These are phyloP conservation scores for Catocala fraxini DNA, from an alignment of 2,888 invertebrate genomes.

Conservation along the genomic window DNA sequence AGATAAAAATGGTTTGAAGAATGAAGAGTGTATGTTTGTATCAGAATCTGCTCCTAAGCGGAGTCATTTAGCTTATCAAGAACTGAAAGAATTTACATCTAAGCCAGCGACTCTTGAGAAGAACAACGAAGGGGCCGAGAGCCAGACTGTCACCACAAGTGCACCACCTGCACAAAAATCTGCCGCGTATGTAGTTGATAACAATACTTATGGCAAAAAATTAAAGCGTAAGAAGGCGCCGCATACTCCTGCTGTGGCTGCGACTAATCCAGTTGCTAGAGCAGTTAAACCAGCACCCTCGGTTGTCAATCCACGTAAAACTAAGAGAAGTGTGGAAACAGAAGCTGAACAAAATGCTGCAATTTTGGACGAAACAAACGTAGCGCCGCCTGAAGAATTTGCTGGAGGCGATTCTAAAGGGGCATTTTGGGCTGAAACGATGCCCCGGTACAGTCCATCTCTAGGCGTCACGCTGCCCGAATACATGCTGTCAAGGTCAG, in stretches of 20 bases:
- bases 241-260: conserved; percentile 60
- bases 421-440: conserved; percentile 90
- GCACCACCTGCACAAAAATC: conserved; percentile 70
- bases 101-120: conserved; percentile 74
- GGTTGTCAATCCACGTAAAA: conserved; percentile 53
- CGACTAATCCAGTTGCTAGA: conserved; percentile 60
- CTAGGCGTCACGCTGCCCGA: conserved; percentile 89
- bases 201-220: conserved; percentile 74
- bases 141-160: conserved; percentile 75
- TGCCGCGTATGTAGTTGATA: conserved; percentile 77
- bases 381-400: conserved; percentile 84
- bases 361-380: conserved; percentile 72
- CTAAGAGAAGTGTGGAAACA: conserved; percentile 73
- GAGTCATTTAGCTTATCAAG: conserved; percentile 90
- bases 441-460: conserved; percentile 89
- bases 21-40: conserved; percentile 93
- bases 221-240: conserved; percentile 78
- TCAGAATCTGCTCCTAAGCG: conserved; percentile 90
- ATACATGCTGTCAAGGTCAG: conserved; percentile 90
- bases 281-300: conserved; percentile 50
- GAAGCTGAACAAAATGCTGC: conserved; percentile 68
- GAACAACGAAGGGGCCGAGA: conserved; percentile 75
- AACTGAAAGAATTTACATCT: conserved; percentile 88
- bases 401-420: conserved; percentile 87
- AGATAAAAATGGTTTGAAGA: conserved; percentile 90